These are phyloP conservation scores for Scaeva pyrastri DNA, from an alignment of 2,888 invertebrate species.

Conservation along the genomic window DNA sequence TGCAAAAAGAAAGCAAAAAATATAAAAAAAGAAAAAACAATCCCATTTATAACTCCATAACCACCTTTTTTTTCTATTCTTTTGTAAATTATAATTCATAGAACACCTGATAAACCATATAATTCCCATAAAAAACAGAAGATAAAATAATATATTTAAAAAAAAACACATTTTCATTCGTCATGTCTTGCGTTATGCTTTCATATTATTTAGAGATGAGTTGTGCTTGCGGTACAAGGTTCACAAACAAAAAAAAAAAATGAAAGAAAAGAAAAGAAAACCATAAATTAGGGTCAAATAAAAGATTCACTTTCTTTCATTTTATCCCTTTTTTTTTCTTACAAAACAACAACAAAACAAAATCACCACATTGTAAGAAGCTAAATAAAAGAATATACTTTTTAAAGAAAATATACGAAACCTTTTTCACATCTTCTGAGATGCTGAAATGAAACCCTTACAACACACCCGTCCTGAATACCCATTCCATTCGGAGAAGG, in stretches of 20 bases:
- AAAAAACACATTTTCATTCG: conserved; percentile 67
- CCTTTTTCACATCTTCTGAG: conserved; percentile 50
- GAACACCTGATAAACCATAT: conserved; percentile 67
- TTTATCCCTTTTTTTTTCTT: conserved; percentile 19
- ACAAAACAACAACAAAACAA: conserved; percentile 31
- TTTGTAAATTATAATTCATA: conserved; percentile 47
- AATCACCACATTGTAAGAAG: conserved; percentile 43
- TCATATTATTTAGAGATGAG: not conserved
- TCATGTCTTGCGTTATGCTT: conserved; percentile 50
- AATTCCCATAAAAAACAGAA: conserved; percentile 23
- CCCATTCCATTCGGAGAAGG: conserved; percentile 42
- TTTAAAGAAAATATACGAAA: conserved; percentile 25
- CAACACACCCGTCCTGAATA: too few species aligned
- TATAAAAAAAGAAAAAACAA: not conserved
- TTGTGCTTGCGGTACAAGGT: conserved; percentile 18
- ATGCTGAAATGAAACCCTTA: conserved; percentile 36
- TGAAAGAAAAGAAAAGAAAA: conserved; percentile 47
- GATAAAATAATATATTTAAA: conserved; percentile 41
- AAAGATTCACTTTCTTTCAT: conserved; percentile 67
- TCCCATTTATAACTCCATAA: conserved; percentile 37
- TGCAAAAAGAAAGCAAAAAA: not conserved
- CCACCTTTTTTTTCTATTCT: conserved; percentile 14
- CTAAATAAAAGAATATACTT: conserved; percentile 23
- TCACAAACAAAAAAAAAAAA: conserved; percentile 26
- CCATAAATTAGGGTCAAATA: conserved; percentile 73